These are phyloP conservation scores for Chrysomela aeneicollis DNA, from an alignment of 2,888 invertebrate genomes.

Conservation along the genomic window DNA sequence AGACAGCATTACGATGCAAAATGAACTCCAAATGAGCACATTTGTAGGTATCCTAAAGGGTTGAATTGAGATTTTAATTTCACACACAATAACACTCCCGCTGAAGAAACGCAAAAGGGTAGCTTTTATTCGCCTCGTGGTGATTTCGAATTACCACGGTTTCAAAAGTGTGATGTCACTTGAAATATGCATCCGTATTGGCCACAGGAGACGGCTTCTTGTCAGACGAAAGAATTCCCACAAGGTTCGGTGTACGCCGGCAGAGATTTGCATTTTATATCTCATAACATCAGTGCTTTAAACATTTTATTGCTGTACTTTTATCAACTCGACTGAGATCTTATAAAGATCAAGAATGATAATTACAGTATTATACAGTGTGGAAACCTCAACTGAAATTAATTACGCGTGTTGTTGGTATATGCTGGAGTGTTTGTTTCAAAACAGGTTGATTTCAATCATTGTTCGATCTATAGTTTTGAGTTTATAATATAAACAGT, in stretches of 20 bases:
- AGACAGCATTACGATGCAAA: slow-evolving; percentile 47
- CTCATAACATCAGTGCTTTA: slow-evolving; percentile 41
- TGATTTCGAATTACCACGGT: slow-evolving; percentile 58
- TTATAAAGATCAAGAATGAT: neutral
- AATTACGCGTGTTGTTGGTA: too few relatives aligned
- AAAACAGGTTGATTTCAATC: too few relatives aligned
- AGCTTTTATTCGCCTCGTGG: slow-evolving; percentile 59
- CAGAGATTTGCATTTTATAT: slow-evolving; percentile 48
- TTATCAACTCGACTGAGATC: neutral
- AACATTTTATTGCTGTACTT: slow-evolving; percentile 44
- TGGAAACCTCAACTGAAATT: too few relatives aligned
- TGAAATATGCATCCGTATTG: slow-evolving; percentile 60
- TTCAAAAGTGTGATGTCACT: slow-evolving; percentile 49
- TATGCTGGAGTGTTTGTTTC: too few relatives aligned
- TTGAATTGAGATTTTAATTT: slow-evolving; percentile 61
- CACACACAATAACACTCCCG: slow-evolving; percentile 61
- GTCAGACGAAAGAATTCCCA: slow-evolving; percentile 39
- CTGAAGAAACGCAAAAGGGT: slow-evolving; percentile 56
- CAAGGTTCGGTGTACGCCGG: slow-evolving; percentile 28
- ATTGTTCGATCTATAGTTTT: too few relatives aligned
- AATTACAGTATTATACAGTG: neutral
- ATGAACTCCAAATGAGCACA: slow-evolving; percentile 53
- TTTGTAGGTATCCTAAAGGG: slow-evolving; percentile 57
- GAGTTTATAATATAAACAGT: too few relatives aligned
- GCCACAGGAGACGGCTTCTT: slow-evolving; percentile 53